Evolutionary conservation across 2,797 vertebrate species (phyloP).

Genomic region (Apodemus agrarius): DNA sequence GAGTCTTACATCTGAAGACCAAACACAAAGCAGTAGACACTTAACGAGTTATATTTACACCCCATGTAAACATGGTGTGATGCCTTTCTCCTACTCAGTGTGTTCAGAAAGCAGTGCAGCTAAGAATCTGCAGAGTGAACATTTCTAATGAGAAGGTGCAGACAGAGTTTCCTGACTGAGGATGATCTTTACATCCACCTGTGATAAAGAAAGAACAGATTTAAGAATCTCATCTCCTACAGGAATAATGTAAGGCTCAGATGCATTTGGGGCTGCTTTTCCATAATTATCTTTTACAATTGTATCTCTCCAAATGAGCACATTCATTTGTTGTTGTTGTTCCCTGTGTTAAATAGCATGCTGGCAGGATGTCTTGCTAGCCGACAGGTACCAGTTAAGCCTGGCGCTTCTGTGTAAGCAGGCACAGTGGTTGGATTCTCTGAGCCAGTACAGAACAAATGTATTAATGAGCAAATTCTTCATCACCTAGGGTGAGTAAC

Average conservation of each 20-base stretch:
- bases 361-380: conserved; percentile 54
- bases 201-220: conserved; percentile 56
- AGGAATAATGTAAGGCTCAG: conserved; percentile 69
- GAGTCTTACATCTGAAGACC: background rate
- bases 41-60: background rate
- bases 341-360: conserved; percentile 34
- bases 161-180: background rate
- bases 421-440: conserved; percentile 56
- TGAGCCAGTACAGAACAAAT: conserved; percentile 55
- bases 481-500: background rate
- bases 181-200: background rate
- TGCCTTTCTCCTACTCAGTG: background rate
- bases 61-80: background rate
- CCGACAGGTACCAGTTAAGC: conserved; percentile 62
- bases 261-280: conserved; percentile 23
- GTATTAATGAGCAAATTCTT: conserved; percentile 44
- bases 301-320: conserved; percentile 67
- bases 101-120: background rate
- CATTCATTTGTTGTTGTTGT: conserved; percentile 43
- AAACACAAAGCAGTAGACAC: background rate
- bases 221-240: conserved; percentile 69
- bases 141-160: conserved; percentile 29
- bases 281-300: conserved; percentile 65
- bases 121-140: background rate
- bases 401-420: background rate